phyloP scores from a whole-genome alignment of 2,113 vertebrate genomes.

The Caretta caretta region DNA sequence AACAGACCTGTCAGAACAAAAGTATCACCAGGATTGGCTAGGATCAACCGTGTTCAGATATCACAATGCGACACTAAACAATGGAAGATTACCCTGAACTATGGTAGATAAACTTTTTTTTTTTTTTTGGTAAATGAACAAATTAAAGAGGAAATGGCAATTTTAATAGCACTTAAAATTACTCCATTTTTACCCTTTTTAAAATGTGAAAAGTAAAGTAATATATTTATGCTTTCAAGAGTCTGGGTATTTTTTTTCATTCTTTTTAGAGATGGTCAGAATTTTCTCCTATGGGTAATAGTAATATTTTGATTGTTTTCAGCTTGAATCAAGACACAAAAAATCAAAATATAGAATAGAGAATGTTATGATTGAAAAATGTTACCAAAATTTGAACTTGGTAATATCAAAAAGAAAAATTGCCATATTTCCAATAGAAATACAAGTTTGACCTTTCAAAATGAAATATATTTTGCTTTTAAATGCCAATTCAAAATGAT shows the following conservation, averaged over 20 bases:
- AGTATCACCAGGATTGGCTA: neutral
- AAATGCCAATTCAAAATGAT: constrained; percentile 15
- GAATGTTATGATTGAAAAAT: neutral
- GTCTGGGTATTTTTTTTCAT: fast-evolving
- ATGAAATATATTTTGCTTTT: neutral
- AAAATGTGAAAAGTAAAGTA: neutral
- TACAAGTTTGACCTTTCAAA: neutral
- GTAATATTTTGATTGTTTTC: neutral
- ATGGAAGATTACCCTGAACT: neutral
- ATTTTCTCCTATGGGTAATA: neutral
- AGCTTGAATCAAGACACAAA: neutral
- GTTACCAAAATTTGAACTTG: neutral
- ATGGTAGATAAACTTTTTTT: neutral
- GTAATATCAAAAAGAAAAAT: neutral
- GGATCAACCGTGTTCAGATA: neutral
- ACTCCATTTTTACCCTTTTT: too few relatives aligned
- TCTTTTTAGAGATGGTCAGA: neutral
- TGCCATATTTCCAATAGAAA: too few relatives aligned
- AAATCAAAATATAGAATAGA: neutral
- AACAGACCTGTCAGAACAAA: neutral
- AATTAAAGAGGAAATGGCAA: neutral
- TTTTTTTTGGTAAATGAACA: neutral
- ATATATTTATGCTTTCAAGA: neutral
- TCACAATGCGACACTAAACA: neutral
- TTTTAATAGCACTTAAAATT: neutral